Base-by-base conservation (phyloP, 2,113 vertebrate genomes). In the Xiphophorus maculatus region DNA sequence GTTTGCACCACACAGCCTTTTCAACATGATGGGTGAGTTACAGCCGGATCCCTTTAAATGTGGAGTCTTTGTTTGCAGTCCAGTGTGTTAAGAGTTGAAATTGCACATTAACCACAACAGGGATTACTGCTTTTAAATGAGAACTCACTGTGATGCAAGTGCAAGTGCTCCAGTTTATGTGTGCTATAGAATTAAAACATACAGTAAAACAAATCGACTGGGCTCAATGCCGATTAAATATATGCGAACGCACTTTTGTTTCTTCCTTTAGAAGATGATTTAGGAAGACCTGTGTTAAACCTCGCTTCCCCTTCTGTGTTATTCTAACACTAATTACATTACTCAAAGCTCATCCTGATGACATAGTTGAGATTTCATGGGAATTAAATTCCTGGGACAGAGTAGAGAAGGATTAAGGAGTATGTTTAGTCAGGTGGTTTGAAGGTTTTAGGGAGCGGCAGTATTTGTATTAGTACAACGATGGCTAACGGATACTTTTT, bases 11-110 rank as follows among this genome's bases (percentile, higher is more conserved):
- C 98, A 99, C 90, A 99, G 98, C 82, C 96, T 99, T 67, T 99
- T 98, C 91, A 99, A 99, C 90, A 99, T 99, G 98, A 99, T 99
- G 95, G 98, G 98, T 99, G 90, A 96, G 97, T 94, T 9, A 25
- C 63, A 61, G 76, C 14, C 29, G 28, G 37, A 42, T 22, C 2
- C 61, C 33, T 42, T 1, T 19, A 48, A 48, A 19, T 6, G 69
- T 30, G 61, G 29, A 76, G 22, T 74, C 66, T 22, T 37, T 27
- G 30, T 70, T 76, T 72, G 28, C 13, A 29, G 66, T 3, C 14
- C 40, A 40, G 17, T 35, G n/a, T n/a, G 11, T 12, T n/a, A 73
- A 71, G 4, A 5, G 7, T 19, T 61, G 61, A 79, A 37, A 48
- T 10, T 11, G 5, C 5, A 25, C 2, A n/a, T 44, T 11, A 22